These are phyloP conservation scores for Rutilus rutilus DNA, from an alignment of 2,113 vertebrate genomes.

Conservation along the genomic window DNA sequence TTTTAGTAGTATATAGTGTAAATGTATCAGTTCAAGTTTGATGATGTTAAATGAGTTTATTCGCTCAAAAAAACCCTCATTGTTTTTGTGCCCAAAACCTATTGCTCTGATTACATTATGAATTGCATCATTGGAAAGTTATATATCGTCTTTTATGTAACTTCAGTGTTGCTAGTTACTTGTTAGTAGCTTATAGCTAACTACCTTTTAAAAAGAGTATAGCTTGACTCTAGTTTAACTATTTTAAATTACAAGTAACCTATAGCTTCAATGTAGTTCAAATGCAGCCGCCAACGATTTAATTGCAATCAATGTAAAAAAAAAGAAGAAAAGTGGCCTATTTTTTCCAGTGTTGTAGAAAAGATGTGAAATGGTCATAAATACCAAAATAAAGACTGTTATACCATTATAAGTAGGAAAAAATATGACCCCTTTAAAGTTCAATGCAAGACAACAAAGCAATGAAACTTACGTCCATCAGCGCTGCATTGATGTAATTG, in stretches of 20 bases:
- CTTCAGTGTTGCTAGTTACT: neutral
- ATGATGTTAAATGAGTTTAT: neutral
- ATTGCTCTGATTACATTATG: too few species aligned
- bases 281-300: neutral
- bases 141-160: neutral
- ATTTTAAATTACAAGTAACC: neutral
- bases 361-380: neutral
- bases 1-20: neutral
- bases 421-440: neutral
- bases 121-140: too few species aligned
- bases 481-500: constrained; percentile 96
- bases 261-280: neutral
- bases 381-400: neutral
- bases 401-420: neutral
- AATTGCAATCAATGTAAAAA: neutral
- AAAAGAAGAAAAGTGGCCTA: too few species aligned
- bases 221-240: neutral
- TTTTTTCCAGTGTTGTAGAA: neutral
- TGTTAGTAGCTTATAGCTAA: neutral
- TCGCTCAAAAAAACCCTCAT: neutral
- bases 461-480: constrained; percentile 91
- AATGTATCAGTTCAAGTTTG: neutral
- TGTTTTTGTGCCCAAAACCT: neutral
- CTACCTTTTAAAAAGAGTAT: neutral
- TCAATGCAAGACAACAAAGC: neutral